Evolutionary conservation across 2,113 vertebrate genomes (phyloP), one percentile per base, ranked within the genome.

Genomic region (Cephalopholis sonnerati): DNA sequence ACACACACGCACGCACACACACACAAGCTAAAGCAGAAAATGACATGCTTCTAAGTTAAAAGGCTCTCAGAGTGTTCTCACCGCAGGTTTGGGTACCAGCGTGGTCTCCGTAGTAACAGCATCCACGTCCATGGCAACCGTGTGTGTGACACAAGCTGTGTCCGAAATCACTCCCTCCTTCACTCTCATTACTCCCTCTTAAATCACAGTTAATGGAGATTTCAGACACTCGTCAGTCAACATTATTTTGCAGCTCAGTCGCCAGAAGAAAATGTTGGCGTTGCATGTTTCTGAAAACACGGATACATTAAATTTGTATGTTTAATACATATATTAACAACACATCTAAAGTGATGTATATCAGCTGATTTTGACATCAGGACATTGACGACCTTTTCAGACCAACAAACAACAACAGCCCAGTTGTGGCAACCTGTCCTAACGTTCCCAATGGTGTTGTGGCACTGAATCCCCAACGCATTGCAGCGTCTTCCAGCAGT

Each of bases 51-150:
- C 10, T 46, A 61, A 74, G 62, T 63, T 65, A 46, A 82, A 85
- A 55, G 17, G 25, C 62, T 64, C 25, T 39, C 3, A 20, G 32
- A 69, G 64, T 7, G 24, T 51, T 51, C 24, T 71, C 65, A 27
- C 25, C 1, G 0, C 29, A 25, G 29, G 36, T 24, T 59, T 20
- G 10, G 77, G 41, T 61, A 59, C 57, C 10, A 41, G 9, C 16
- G 17, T 16, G 10, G 76, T 87, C 82, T 41, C 85, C 63, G 20
- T 87, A 61, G 85, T 74, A 80, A 90, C 82, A 13, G 54, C 65
- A 68, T 78, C 70, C n/a, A 57, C 44, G 48, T 55, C 71, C 71
- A 67, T 82, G 71, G 71, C 72, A 85, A 76, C 87, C 15, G 41
- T 72, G 13, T 66, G 18, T 84, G 77, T 64, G 77, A 69, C 75